These are phyloP conservation scores for Myripristis murdjan DNA, from an alignment of 2,797 vertebrate species.

Conservation along the genomic window DNA sequence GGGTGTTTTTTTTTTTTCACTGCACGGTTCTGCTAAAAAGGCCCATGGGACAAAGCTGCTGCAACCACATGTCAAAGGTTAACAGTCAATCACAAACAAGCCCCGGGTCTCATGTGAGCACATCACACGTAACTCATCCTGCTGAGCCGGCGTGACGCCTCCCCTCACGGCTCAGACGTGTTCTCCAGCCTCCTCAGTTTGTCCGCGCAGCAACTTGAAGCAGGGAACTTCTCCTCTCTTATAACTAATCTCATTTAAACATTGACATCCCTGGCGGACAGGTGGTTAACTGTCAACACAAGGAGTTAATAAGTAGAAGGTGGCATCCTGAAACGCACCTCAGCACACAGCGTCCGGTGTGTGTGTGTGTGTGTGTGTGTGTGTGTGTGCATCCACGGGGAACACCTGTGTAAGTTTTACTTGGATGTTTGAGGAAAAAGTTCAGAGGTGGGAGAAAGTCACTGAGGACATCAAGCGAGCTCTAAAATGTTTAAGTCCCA, in stretches of 20 bases:
- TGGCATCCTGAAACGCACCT: not conserved
- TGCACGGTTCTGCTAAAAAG: too few relatives aligned
- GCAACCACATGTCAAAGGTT: not conserved
- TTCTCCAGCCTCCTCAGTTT: not conserved
- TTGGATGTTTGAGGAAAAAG: too few relatives aligned
- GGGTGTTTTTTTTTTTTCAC: too few relatives aligned
- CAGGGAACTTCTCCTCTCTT: constrained; percentile 14
- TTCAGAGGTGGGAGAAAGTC: too few relatives aligned
- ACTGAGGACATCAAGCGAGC: too few relatives aligned
- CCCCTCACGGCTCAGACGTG: not conserved
- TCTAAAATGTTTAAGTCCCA: too few relatives aligned
- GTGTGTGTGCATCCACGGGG: too few relatives aligned
- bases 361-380: too few relatives aligned
- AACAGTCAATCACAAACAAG: not conserved
- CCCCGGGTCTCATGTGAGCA: not conserved
- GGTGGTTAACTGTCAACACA: constrained; percentile 25
- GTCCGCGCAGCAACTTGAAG: too few relatives aligned
- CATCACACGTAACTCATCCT: not conserved
- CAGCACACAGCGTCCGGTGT: too few relatives aligned
- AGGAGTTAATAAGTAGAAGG: constrained; percentile 61
- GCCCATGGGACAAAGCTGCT: too few relatives aligned
- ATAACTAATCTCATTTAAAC: constrained; percentile 41
- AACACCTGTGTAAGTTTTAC: too few relatives aligned
- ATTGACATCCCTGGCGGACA: constrained; percentile 32
- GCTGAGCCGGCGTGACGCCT: constrained; percentile 17